phyloP scores from a whole-genome alignment of 2,113 vertebrate species.

The Proterorhinus semilunaris region DNA sequence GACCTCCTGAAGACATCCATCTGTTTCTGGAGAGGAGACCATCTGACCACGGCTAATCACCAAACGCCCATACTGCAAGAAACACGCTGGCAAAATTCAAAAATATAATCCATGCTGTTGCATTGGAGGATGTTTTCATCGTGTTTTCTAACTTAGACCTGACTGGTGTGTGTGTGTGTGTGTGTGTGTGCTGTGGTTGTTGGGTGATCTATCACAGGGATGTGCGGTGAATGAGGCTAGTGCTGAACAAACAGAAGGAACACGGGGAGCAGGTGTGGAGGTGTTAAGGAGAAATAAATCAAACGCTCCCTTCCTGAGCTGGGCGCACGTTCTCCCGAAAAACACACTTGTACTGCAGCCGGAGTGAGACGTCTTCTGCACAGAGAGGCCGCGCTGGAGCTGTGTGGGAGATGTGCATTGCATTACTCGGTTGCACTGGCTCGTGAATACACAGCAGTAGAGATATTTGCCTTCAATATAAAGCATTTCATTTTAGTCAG shows the following conservation, averaged over 20 bases:
- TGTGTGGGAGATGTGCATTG: background rate
- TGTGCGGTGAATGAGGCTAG: conserved; percentile 7
- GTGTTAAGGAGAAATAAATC: conserved; percentile 27
- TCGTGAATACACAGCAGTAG: too few species aligned
- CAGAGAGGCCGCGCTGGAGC: background rate
- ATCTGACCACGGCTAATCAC: conserved; percentile 6
- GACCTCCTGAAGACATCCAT: conserved; percentile 47
- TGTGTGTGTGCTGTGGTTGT: background rate
- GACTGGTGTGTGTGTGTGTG: background rate
- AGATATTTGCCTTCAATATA: too few species aligned
- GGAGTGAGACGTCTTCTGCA: background rate
- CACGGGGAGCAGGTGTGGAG: conserved; percentile 12
- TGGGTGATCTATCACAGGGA: conserved; percentile 15
- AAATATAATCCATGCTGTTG: too few species aligned
- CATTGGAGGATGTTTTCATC: conserved; percentile 13
- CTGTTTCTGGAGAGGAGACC: conserved; percentile 25
- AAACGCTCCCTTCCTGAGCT: background rate
- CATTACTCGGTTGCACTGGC: too few species aligned
- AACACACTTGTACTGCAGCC: too few species aligned
- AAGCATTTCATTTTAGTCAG: too few species aligned
- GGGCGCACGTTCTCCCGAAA: background rate
- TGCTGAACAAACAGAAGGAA: conserved; percentile 29
- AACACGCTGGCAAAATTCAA: too few species aligned
- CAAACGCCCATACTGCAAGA: background rate
- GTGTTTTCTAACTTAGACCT: background rate